Base-by-base conservation (phyloP, 2,113 vertebrate genomes). In the Callionymus lyra region DNA sequence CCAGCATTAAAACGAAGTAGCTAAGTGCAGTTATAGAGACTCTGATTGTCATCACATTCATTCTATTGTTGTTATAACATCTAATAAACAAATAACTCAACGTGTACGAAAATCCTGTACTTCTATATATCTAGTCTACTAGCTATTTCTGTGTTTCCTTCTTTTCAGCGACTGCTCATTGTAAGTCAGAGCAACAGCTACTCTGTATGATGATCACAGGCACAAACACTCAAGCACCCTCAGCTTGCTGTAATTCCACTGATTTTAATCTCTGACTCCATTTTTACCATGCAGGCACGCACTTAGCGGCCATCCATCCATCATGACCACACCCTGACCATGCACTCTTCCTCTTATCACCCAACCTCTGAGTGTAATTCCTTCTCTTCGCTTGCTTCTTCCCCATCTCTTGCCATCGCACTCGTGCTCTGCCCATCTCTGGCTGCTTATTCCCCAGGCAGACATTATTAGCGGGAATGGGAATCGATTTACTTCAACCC, bases 401-500 rank as follows among this genome's bases (percentile, higher is more conserved):
- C 8, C 21, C 21, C 21, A 27, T 27, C 21, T 27, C 21, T 27
- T 27, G 21, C 21, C 21, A 27, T 27, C 33, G 27, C 39, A 31
- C 33, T 4, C 34, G 34, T 16, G 4, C 31, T 47, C 12, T 10
- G 21, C 41, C 63, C 32, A 31, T 51, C 34, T 18, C 3, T 32
- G 33, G 19, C 6, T 12, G 45, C 12, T 17, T 16, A 19, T 15
- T 56, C 67, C 43, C 55, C 39, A 55, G 60, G 41, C 35, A 40
- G 41, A 56, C 55, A 54, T 61, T 56, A 63, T 57, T 9, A 1
- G 19, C 51, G 47, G 9, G 33, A 58, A 47, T 48, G 32, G 33
- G 16, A 2, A 69, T 74, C 21, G 58, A 67, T 74, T 69, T 58
- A 11, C 44, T 39, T 31, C 17, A 18, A 27, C 39, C n/a, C 10